phyloP scores from a whole-genome alignment of 1,140 invertebrate genomes.

The honey bee (Apis mellifera) region Amel_HAv3.1 CM009944.2:8967501-8968000 shows the following conservation, averaged over 20 bases:
- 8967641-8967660: not conserved
- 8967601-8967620: not conserved
- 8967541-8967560: not conserved
- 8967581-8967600: too few species aligned
- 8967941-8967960: conserved; percentile 56
- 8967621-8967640: conserved; percentile 1
- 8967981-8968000: not conserved
- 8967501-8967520: not conserved
- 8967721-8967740: not conserved
- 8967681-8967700: not conserved
- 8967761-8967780: not conserved
- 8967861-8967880: conserved; percentile 36
- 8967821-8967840: conserved; percentile 31
- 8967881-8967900: conserved; percentile 12
- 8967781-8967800: not conserved
- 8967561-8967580: not conserved
- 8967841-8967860: not conserved
- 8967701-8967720: not conserved
- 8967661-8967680: not conserved
- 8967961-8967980: conserved; percentile 25
- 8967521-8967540: not conserved
- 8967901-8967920: conserved; percentile 54
- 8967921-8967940: conserved; percentile 61
- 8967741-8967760: too few species aligned
- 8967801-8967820: not conserved